Evolutionary conservation across 2,113 vertebrate species (phyloP).

Genomic region (Eleginops maclovinus): DNA sequence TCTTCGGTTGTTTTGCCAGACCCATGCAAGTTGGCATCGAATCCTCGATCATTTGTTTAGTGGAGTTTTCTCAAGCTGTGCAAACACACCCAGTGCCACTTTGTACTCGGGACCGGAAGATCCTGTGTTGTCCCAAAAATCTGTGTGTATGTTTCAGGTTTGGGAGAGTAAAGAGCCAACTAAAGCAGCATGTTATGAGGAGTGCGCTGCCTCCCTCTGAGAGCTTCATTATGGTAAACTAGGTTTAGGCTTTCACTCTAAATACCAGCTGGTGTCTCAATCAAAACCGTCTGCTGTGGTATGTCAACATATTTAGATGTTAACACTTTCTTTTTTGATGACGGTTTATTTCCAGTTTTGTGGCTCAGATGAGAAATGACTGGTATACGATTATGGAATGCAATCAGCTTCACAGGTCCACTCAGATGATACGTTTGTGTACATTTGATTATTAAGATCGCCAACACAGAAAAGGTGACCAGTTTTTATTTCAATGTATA

Average conservation of each 20-base stretch:
- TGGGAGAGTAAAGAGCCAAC: conserved; percentile 54
- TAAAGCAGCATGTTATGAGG: conserved; percentile 45
- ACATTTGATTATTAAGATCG: conserved; percentile 4
- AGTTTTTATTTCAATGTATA: conserved; percentile 23
- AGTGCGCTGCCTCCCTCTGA: conserved; percentile 57
- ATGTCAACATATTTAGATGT: conserved; percentile 72
- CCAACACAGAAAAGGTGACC: conserved; percentile 1
- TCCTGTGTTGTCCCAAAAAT: conserved; percentile 58
- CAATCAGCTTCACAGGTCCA: not conserved
- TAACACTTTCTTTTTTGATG: conserved; percentile 50
- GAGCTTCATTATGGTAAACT: conserved; percentile 73
- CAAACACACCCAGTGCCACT: conserved; percentile 62
- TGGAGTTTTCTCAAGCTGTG: conserved; percentile 63
- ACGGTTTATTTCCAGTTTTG: conserved; percentile 25
- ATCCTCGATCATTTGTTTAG: conserved; percentile 52
- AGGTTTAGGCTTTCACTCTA: conserved; percentile 71
- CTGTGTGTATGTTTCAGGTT: conserved; percentile 60
- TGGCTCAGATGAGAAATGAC: not conserved
- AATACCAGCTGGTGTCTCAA: conserved; percentile 82
- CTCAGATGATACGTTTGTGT: not conserved
- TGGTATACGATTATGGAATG: not conserved
- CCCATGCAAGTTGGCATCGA: conserved; percentile 49
- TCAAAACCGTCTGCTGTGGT: conserved; percentile 75
- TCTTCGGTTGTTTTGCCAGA: conserved; percentile 41
- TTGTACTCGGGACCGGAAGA: conserved; percentile 59